Evolutionary conservation across 2,113 vertebrate genomes (phyloP), one percentile per base, ranked within the genome.

Genomic region (Neopipo cinnamomea): DNA sequence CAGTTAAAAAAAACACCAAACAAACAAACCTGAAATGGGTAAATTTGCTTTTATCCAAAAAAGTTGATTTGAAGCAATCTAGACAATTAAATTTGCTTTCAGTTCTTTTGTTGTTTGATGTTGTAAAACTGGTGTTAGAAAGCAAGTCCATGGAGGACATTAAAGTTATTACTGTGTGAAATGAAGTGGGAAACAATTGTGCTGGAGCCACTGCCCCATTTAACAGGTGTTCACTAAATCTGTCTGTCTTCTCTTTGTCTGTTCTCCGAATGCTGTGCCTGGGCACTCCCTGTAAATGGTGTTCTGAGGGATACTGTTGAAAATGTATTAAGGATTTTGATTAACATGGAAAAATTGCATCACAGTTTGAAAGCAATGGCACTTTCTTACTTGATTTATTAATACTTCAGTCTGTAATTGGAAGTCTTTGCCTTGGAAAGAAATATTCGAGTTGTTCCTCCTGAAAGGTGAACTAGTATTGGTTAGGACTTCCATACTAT

Each of bases 101-200:
- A 72, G 68, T 56, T 78, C 41, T 94, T 93, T 73, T 90, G 46
- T 90, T 93, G 52, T 96, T 75, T 59, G 59, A 14, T 86, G 63
- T 59, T 88, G 79, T 94, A 84, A 76, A 94, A 74, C 52, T 90
- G 79, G 65, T 93, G 78, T 90, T 91, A 90, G 72, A 90, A 85
- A 96, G 93, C 1, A 0, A 67, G 67, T 85, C 81, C 31, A 0
- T 73, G 76, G 92, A 88, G 85, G 67, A 95, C 94, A 65, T 95
- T 91, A 91, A 92, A 92, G 90, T 96, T 97, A 96, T 94, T 96
- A 95, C 93, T 96, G 92, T 94, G 93, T 96, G 95, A 96, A 97
- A 96, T 96, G 95, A 95, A 93, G 95, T 96, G 95, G 86, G 86
- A 96, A 95, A 92, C 73, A 92, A 89, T 93, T 92, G 92, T 89